A percentile compares a stretch with the other conserved stretches of the same genome.
phyloP scores from a whole-genome alignment of 2,113 vertebrate species.

The Sisor rabdophorus region DNA sequence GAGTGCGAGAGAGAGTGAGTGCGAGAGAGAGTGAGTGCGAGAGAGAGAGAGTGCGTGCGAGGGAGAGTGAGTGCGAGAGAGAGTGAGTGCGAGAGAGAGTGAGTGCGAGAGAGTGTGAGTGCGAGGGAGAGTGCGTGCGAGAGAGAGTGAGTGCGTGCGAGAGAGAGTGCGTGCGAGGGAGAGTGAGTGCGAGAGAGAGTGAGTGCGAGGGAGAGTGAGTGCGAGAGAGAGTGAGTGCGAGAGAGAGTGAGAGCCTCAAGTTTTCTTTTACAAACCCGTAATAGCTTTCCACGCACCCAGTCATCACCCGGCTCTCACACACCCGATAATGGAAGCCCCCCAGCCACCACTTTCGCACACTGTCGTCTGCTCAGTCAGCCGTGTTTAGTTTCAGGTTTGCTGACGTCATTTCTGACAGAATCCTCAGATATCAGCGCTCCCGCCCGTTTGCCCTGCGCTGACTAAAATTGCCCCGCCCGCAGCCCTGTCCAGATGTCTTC shows the following conservation, averaged over 20 bases:
- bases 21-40: no score
- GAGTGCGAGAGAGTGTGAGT: no score
- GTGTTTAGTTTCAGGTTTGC: background rate
- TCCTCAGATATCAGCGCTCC: background rate
- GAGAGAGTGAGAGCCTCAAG: background rate
- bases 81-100: no score
- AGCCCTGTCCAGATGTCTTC: background rate
- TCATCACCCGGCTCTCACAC: conserved; percentile 13
- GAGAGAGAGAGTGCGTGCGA: no score
- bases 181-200: background rate
- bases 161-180: no score
- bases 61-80: no score
- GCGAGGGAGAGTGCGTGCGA: no score
- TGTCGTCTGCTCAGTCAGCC: background rate
- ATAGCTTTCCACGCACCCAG: conserved; percentile 26
- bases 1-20: no score
- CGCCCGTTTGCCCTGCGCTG: background rate
- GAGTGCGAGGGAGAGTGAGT: background rate
- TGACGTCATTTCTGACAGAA: background rate
- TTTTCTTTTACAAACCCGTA: conserved; percentile 47
- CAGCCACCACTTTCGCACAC: background rate
- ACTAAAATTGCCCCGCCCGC: background rate
- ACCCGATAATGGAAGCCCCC: background rate
- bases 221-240: background rate
- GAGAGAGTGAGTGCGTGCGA: no score